These are phyloP conservation scores for Leptopterna dolabrata DNA, from an alignment of 2,888 invertebrate species.

Conservation along the genomic window DNA sequence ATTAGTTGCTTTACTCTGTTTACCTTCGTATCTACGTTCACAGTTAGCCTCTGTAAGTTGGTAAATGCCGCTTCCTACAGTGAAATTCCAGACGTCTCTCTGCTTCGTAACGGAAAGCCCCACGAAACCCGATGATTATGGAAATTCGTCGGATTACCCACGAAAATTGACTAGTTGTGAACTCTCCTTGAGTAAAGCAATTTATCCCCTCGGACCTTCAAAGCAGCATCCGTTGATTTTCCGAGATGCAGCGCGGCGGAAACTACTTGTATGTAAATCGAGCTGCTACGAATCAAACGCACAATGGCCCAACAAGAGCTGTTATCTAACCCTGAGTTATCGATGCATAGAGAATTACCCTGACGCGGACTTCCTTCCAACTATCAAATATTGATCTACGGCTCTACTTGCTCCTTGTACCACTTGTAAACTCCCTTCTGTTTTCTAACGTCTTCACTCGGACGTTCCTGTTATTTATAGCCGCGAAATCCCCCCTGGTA, in stretches of 20 bases:
- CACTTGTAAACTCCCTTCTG: conserved; percentile 17
- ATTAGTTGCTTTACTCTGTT: too few relatives aligned
- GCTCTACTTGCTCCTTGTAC: conserved; percentile 25
- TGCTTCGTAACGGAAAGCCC: too few relatives aligned
- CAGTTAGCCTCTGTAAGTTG: too few relatives aligned
- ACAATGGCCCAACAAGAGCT: conserved; percentile 48
- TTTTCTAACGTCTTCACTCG: background rate
- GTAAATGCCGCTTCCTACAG: too few relatives aligned
- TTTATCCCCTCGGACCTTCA: conserved; percentile 20
- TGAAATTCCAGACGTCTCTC: too few relatives aligned
- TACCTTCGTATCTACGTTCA: too few relatives aligned
- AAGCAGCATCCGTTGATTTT: conserved; percentile 48
- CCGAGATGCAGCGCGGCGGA: conserved; percentile 36
- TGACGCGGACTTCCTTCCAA: conserved; percentile 50
- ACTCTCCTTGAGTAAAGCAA: background rate
- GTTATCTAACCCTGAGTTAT: conserved; percentile 52
- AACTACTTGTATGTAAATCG: conserved; percentile 53
- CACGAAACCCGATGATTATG: background rate
- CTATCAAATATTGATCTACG: conserved; percentile 53
- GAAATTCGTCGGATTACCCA: background rate
- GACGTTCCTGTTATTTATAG: conserved; percentile 33
- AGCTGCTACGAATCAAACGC: conserved; percentile 34
- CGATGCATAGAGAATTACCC: conserved; percentile 54
- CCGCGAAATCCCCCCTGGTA: background rate
- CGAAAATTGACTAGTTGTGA: background rate